Percentiles rank a stretch among this genome's conserved stretches.
Conservation (phyloP, 1,140 invertebrate species). For the Agrilus planipennis region DNA sequence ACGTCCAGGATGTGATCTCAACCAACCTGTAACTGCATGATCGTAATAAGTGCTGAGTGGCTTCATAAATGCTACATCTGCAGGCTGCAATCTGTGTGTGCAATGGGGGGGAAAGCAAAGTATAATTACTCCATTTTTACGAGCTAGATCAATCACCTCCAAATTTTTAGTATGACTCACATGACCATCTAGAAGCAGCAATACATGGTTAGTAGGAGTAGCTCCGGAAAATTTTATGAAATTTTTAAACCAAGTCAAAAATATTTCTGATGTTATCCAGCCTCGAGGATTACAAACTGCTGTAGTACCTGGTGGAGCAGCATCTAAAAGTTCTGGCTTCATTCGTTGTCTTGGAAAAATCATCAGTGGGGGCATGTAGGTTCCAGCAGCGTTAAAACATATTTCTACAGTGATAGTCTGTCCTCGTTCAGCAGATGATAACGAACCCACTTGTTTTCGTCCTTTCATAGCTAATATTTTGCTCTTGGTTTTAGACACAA, state of each 20-base stretch:
- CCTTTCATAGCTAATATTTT: constrained; percentile 23
- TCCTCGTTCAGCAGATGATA: constrained; percentile 25
- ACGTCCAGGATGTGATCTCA: constrained; percentile 17
- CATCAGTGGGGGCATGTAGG: constrained; percentile 16
- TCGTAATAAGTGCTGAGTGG: constrained; percentile 32
- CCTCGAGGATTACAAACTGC: constrained; percentile 22
- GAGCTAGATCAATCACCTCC: no score
- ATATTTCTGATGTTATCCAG: constrained; percentile 29
- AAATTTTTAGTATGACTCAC: no score
- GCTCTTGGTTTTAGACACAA: constrained; percentile 24
- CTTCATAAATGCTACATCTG: constrained; percentile 30
- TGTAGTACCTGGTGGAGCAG: constrained; percentile 20
- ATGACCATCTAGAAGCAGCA: no score
- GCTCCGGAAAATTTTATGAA: no score
- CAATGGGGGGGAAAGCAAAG: no score
- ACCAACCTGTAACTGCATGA: constrained; percentile 24
- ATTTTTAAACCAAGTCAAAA: no score
- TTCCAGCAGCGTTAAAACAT: no score
- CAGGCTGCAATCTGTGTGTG: no score
- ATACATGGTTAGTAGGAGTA: no score
- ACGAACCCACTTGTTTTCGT: constrained; percentile 24
- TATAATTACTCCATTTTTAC: no score
- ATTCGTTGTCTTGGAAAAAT: constrained; percentile 21
- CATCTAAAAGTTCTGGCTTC: constrained; percentile 17
- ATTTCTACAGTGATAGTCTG: constrained; percentile 13